These are phyloP conservation scores for Conistra vaccinii DNA, from an alignment of 2,888 invertebrate species.

Conservation along the genomic window DNA sequence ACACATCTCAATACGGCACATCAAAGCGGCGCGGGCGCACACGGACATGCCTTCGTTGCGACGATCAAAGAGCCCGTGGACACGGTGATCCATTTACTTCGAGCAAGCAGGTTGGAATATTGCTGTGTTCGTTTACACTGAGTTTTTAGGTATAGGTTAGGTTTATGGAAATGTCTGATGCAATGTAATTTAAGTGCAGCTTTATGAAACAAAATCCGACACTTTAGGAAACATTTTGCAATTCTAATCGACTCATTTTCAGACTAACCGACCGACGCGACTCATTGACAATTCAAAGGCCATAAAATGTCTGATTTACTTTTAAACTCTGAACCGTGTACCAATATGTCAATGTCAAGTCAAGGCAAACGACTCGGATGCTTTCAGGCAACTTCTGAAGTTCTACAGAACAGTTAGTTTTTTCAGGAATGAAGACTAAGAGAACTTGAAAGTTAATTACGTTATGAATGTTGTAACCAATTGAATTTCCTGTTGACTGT, in stretches of 20 bases:
- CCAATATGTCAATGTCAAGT: too few species aligned
- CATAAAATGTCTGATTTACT: too few species aligned
- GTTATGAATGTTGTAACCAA: background rate
- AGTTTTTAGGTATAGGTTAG: background rate
- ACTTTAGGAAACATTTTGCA: too few species aligned
- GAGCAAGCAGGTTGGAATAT: conserved; percentile 54
- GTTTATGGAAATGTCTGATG: background rate
- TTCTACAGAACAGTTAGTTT: too few species aligned
- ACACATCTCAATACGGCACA: conserved; percentile 49
- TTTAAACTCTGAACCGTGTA: too few species aligned
- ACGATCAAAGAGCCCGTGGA: conserved; percentile 61
- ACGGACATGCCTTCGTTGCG: conserved; percentile 36
- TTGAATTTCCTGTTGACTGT: conserved; percentile 17
- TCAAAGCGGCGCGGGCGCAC: conserved; percentile 46
- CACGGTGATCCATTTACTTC: conserved; percentile 58
- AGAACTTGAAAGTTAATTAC: background rate
- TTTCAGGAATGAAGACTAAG: too few species aligned
- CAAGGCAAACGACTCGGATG: too few species aligned
- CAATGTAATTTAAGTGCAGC: conserved; percentile 2
- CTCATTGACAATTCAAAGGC: background rate
- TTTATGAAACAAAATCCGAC: background rate
- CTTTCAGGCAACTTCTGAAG: too few species aligned
- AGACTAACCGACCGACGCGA: background rate
- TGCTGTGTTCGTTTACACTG: conserved; percentile 26
- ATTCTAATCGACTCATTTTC: background rate